These are phyloP conservation scores for Bothrops jararaca DNA, from an alignment of 2,113 vertebrate genomes.

Conservation along the genomic window DNA sequence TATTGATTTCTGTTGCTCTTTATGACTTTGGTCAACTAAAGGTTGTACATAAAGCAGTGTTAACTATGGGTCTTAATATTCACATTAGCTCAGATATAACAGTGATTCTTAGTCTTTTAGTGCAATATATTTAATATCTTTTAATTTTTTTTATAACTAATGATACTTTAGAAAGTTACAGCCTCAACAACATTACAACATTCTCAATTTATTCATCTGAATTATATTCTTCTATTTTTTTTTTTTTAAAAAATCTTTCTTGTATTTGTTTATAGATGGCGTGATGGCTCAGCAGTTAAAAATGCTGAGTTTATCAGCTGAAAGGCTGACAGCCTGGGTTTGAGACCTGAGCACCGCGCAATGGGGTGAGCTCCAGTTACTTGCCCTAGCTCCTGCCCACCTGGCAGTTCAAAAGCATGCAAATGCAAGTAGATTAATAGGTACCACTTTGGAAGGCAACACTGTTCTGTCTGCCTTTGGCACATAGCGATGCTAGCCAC, in stretches of 20 bases:
- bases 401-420: too few relatives aligned
- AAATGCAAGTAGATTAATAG: too few relatives aligned
- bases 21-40: neutral
- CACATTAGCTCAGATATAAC: neutral
- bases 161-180: neutral
- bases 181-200: neutral
- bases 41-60: neutral
- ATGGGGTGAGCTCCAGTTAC: too few relatives aligned
- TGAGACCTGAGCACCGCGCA: too few relatives aligned
- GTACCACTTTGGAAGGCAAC: too few relatives aligned
- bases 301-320: neutral
- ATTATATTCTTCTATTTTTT: neutral
- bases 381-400: too few relatives aligned
- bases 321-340: too few relatives aligned
- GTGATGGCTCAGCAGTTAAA: neutral
- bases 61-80: neutral
- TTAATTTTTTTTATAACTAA: neutral
- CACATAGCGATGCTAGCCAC: too few relatives aligned
- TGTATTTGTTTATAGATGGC: neutral
- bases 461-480: too few relatives aligned
- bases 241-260: neutral
- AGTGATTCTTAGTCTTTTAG: neutral
- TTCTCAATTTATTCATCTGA: neutral
- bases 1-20: neutral
- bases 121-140: neutral